phyloP scores from a whole-genome alignment of 1,140 invertebrate species.

The Neodiprion virginianus region DNA sequence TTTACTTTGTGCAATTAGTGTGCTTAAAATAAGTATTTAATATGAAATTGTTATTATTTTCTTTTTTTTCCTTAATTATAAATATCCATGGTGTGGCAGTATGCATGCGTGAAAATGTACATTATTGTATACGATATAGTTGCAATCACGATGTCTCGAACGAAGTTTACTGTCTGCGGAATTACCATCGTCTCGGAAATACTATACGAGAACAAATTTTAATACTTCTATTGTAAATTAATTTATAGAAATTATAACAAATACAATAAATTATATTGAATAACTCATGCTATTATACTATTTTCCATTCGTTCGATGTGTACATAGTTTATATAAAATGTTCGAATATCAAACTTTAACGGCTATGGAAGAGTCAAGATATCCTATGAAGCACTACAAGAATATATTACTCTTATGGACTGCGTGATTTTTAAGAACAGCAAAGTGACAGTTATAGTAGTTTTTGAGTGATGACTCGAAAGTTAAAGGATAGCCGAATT shows the following conservation, averaged over 20 bases:
- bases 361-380: too few relatives aligned
- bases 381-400: too few relatives aligned
- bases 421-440: too few relatives aligned
- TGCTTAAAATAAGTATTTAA: not conserved
- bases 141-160: not conserved
- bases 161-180: not conserved
- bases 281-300: not conserved
- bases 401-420: too few relatives aligned
- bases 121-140: not conserved
- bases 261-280: not conserved
- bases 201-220: not conserved
- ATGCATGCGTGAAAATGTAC: not conserved
- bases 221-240: conserved; percentile 8
- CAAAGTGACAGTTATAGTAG: too few relatives aligned
- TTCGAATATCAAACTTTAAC: too few relatives aligned
- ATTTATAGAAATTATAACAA: not conserved
- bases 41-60: not conserved
- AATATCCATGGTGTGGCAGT: not conserved
- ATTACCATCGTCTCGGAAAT: not conserved
- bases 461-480: too few relatives aligned
- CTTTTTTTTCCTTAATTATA: not conserved
- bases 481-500: too few relatives aligned
- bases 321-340: too few relatives aligned
- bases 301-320: too few relatives aligned
- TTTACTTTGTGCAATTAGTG: not conserved